These are phyloP conservation scores for Thripadectes ignobilis DNA, from an alignment of 2,797 vertebrate genomes.

Conservation along the genomic window DNA sequence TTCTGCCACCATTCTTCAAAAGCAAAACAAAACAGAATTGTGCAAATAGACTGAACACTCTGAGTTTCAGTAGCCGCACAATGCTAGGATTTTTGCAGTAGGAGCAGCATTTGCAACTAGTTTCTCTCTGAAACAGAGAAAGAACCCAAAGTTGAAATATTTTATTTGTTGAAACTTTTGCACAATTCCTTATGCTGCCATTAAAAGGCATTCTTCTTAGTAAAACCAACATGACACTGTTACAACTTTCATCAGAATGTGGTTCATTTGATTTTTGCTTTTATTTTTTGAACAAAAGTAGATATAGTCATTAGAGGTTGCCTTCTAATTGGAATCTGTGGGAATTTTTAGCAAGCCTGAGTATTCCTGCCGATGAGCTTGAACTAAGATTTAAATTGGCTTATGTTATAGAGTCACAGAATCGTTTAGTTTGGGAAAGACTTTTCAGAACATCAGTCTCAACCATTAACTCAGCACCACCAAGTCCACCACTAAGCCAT, in stretches of 20 bases:
- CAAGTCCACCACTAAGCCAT: background rate
- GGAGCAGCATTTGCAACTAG: background rate
- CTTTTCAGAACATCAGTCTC: background rate
- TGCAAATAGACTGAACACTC: background rate
- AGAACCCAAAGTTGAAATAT: background rate
- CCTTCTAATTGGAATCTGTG: conserved; percentile 39
- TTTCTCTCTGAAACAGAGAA: background rate
- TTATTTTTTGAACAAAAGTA: conserved; percentile 65
- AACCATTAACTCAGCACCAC: background rate
- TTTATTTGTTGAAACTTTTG: background rate
- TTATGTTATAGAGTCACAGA: background rate
- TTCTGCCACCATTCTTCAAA: background rate
- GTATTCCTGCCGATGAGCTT: conserved; percentile 44
- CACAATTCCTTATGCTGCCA: background rate
- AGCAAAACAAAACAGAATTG: background rate
- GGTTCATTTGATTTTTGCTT: conserved; percentile 9
- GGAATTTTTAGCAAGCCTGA: background rate
- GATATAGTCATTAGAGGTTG: conserved; percentile 40
- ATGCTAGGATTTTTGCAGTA: background rate
- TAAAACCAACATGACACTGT: background rate
- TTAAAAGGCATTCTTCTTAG: background rate
- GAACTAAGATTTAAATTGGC: conserved; percentile 59
- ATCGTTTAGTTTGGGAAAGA: background rate
- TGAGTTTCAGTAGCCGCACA: background rate
- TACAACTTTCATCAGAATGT: conserved; percentile 28